Evolutionary conservation across 2,888 invertebrate genomes (phyloP), one percentile per base, ranked within the genome.

Genomic region (Leucania comma): DNA sequence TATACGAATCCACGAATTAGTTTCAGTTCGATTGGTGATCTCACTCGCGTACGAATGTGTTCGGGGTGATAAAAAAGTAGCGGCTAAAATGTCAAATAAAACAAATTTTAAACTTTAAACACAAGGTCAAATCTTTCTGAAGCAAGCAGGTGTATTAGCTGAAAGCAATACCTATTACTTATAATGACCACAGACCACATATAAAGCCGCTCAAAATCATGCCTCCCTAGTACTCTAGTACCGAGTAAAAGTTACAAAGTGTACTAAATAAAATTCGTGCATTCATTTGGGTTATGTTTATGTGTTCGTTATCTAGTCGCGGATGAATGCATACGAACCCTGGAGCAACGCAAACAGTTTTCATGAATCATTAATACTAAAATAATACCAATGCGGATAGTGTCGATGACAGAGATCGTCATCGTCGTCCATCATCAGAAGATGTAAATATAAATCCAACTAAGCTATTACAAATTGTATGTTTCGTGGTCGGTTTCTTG

Each of bases 281-380:
- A 64, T 63, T 56, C 3, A 20, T 46, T 57, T 70, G n/a, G 24
- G 3, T 35, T 60, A 6, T 22, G 54, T 61, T 65, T 61, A n/a
- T n/a, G n/a, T n/a, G n/a, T n/a, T n/a, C n/a, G n/a, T 5, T 60
- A 54, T 1, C 12, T 22, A 29, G 10, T 29, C 10, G 10, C 22
- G 20, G 50, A 71, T 12, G 32, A 76, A 56, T 54, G 50, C 63
- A 54, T 76, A 14, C 42, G 56, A n/a, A 22, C 2, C n/a, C 14
- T 22, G 38, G 24, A 32, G 12, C 24, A 48, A 46, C 22, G 26
- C 26, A 57, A 53, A 65, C 12, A 59, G 26, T 4, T 26, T 22
- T 59, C 53, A 67, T 46, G 38, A 67, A 67, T 62, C 22, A 75
- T 61, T 59, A 46, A 56, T 64, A 48, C 38, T 48, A 46, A 32